Conservation (phyloP, 2,888 invertebrate genomes). For the Cataglyphis albicans region DNA sequence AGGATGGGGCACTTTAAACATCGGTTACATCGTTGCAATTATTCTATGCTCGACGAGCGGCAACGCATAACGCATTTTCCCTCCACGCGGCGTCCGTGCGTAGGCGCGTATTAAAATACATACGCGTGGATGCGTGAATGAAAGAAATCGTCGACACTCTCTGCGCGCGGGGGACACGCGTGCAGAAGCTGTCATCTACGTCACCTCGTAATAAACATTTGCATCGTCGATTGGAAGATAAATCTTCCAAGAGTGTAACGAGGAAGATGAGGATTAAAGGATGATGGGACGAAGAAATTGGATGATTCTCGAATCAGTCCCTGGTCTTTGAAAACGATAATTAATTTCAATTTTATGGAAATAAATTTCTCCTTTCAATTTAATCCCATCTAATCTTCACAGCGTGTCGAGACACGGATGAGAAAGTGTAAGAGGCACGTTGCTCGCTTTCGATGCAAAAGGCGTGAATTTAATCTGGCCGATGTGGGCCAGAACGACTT, state of each 20-base stretch:
- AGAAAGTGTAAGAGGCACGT: slow-evolving; percentile 31
- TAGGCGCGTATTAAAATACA: slow-evolving; percentile 9
- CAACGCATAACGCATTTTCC: neutral
- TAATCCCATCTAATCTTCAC: neutral
- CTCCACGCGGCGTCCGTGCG: neutral
- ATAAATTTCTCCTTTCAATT: slow-evolving; percentile 12
- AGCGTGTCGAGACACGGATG: neutral
- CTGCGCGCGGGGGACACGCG: slow-evolving; percentile 17
- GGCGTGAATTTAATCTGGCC: slow-evolving; percentile 27
- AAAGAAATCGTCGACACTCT: neutral
- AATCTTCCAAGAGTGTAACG: slow-evolving; percentile 9
- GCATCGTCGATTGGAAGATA: neutral
- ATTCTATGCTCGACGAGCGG: neutral
- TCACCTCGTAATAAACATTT: slow-evolving; percentile 15
- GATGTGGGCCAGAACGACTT: slow-evolving; percentile 26
- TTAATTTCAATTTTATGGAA: neutral
- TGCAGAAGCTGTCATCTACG: slow-evolving; percentile 5
- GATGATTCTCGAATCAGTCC: neutral
- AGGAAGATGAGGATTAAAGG: neutral
- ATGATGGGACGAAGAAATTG: neutral
- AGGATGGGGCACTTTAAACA: neutral
- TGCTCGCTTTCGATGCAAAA: slow-evolving; percentile 23
- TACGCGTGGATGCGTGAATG: slow-evolving; percentile 22
- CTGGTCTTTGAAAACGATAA: neutral
- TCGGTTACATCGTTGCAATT: slow-evolving; percentile 13